Evolutionary conservation across 2,888 invertebrate genomes (phyloP).

Genomic region (Drosophila gaucha): DNA sequence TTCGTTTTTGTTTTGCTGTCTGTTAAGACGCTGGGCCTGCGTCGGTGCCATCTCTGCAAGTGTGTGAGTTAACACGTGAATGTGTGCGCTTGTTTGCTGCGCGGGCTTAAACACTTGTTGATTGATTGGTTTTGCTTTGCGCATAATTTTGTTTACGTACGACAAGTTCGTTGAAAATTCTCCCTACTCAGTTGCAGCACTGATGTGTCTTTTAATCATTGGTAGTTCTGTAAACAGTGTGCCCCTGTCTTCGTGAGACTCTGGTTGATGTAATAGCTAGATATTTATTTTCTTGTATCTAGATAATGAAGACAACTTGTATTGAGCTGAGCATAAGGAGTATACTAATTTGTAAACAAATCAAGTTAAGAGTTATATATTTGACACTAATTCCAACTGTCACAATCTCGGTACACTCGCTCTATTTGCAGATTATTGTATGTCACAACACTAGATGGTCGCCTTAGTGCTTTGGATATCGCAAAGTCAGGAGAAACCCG

Average conservation of each 20-base stretch:
- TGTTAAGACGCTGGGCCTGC: slow-evolving; percentile 4
- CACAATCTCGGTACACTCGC: no score
- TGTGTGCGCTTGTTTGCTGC: slow-evolving; percentile 13
- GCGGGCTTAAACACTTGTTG: slow-evolving; percentile 61
- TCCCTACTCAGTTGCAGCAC: not conserved
- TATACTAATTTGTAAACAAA: not conserved
- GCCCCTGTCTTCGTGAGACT: no score
- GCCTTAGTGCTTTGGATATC: slow-evolving; percentile 92
- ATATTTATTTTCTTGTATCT: not conserved
- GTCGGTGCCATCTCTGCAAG: slow-evolving; percentile 22
- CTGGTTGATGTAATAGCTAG: not conserved
- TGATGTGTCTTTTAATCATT: slow-evolving; percentile 59
- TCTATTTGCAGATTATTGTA: slow-evolving; percentile 88
- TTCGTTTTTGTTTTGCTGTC: slow-evolving; percentile 30
- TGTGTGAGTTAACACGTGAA: slow-evolving; percentile 3
- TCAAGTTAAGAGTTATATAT: not conserved
- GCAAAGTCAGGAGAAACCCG: slow-evolving; percentile 88
- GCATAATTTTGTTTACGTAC: slow-evolving; percentile 19
- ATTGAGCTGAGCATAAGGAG: no score
- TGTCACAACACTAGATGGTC: slow-evolving; percentile 96
- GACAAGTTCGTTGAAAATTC: slow-evolving; percentile 45
- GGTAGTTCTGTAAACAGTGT: slow-evolving; percentile 22
- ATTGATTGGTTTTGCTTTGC: slow-evolving; percentile 25
- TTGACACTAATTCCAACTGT: not conserved
- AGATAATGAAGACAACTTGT: not conserved